Base-by-base conservation (phyloP, 2,888 invertebrate species). In the Strigamia maritima region DNA sequence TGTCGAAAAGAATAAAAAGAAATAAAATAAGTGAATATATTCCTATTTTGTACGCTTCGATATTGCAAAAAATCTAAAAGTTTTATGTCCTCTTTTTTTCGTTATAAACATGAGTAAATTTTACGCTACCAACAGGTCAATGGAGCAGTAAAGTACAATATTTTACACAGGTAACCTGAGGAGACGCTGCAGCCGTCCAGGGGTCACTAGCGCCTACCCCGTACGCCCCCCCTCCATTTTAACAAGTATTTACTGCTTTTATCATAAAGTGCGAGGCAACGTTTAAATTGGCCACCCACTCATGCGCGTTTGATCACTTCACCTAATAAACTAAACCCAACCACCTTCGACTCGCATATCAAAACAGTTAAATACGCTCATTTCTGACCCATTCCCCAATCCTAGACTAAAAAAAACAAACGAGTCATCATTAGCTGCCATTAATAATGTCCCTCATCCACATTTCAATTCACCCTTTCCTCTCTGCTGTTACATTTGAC, bases 11-110 rank as follows among this genome's bases (percentile, higher is more conserved):
- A 65, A 26, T 49, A 65, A 65, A 65, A 65, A 65, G 26, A 65
- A 26, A 65, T 65, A 26, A 65, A 65, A 65, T 65, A 65, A 65
- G 65, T 65, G 65, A 65, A 65, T 65, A 65, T 65, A 65, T 65
- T 65, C 65, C 26, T 65, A 65, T 65, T 65, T 65, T 65, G 65
- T 26, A 65, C 65, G 65, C 65, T 65, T 65, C 65, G 65, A 65
- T 65, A 65, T 65, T 65, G 65, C 24, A 14, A n/a, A 26, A 65
- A 65, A 26, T 65, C 65, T 24, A 14, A 49, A 65, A 26, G 65
- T 65, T 65, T 65, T 65, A 65, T 65, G 65, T 31, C 31, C 12
- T 24, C 26, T 26, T 26, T 7, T 44, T 65, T 65, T 26, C 65
- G 65, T 65, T 26, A 65, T 65, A 65, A 65, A 65, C 65, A 65